These are phyloP conservation scores for Lamellibrachia columna DNA, from an alignment of 2,888 invertebrate species.

Conservation along the genomic window DNA sequence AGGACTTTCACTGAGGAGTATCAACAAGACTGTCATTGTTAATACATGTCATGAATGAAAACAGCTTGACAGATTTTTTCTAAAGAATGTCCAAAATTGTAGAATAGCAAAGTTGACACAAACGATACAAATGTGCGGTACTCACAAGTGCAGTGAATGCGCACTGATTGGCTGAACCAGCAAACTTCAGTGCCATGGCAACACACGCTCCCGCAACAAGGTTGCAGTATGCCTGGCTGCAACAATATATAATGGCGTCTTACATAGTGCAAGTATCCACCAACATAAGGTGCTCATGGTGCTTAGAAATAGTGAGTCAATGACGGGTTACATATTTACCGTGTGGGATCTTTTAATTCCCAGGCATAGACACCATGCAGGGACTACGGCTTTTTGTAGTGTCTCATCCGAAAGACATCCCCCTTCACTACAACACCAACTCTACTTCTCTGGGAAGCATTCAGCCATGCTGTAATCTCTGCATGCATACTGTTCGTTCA, in stretches of 20 bases:
- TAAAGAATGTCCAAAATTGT: neutral
- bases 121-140: neutral
- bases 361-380: too few species aligned
- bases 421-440: too few species aligned
- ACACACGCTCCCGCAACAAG: constrained; percentile 94
- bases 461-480: too few species aligned
- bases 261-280: neutral
- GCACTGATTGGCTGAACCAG: constrained; percentile 85
- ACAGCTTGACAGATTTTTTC: neutral
- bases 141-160: constrained; percentile 68
- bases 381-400: too few species aligned
- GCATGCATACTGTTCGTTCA: too few species aligned
- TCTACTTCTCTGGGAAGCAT: too few species aligned
- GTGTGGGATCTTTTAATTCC: too few species aligned
- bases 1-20: too few species aligned
- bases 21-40: neutral
- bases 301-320: too few species aligned
- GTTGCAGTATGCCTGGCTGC: constrained; percentile 90
- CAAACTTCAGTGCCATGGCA: constrained; percentile 90
- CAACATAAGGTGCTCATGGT: too few species aligned
- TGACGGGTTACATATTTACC: too few species aligned
- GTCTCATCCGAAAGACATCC: too few species aligned
- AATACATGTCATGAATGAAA: neutral
- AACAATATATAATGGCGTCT: neutral
- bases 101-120: neutral